These are phyloP conservation scores for Plectrocnemia conspersa DNA, from an alignment of 1,140 invertebrate genomes.

Conservation along the genomic window DNA sequence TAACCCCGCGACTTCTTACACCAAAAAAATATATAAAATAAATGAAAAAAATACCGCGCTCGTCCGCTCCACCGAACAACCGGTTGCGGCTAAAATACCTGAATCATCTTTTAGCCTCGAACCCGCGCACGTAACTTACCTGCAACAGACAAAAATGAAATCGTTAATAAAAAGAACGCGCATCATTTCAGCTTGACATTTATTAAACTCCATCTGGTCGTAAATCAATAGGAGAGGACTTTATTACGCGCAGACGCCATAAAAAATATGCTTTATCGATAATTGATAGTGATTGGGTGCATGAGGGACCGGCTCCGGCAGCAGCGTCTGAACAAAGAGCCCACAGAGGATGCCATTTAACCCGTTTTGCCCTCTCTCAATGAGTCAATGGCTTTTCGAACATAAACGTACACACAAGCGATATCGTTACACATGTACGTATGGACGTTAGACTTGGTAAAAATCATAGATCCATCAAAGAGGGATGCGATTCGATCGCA, in stretches of 20 bases:
- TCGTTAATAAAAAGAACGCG: too few relatives aligned
- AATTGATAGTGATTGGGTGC: slow-evolving; percentile 16
- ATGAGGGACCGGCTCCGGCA: slow-evolving; percentile 6
- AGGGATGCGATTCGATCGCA: neutral
- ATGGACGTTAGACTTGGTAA: neutral
- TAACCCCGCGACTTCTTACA: too few relatives aligned
- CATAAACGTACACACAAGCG: neutral
- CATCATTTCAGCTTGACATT: too few relatives aligned
- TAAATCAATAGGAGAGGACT: neutral
- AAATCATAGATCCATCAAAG: neutral
- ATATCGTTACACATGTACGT: neutral
- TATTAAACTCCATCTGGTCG: too few relatives aligned
- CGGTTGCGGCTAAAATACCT: too few relatives aligned
- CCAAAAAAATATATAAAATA: too few relatives aligned
- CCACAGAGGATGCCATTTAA: slow-evolving; percentile 16
- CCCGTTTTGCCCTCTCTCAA: slow-evolving; percentile 15
- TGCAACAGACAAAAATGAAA: too few relatives aligned
- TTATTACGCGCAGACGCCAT: neutral
- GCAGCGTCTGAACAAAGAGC: neutral
- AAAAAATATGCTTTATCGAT: slow-evolving; percentile 6
- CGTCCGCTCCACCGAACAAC: too few relatives aligned
- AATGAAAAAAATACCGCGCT: too few relatives aligned
- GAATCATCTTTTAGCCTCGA: too few relatives aligned
- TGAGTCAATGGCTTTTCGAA: slow-evolving; percentile 14
- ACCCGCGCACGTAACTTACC: too few relatives aligned